Conservation (phyloP, 1,140 invertebrate genomes). For the Drosophila carrolli region DNA sequence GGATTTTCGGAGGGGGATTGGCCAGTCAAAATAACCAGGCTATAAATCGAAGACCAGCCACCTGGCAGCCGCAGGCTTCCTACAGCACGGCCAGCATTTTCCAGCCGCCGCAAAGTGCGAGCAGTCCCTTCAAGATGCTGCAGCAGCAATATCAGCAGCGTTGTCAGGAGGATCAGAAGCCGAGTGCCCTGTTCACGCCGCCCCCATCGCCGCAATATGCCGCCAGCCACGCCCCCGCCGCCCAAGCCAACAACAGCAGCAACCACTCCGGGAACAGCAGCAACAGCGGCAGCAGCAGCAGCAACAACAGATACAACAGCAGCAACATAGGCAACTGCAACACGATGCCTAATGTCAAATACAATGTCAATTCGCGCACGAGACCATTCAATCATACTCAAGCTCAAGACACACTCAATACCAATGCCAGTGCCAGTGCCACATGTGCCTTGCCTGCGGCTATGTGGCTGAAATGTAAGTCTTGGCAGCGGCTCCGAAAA, state of each 20-base stretch:
- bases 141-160: constrained; percentile 69
- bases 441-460: constrained; percentile 70
- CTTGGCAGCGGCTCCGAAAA: constrained; percentile 70
- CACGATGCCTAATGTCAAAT: constrained; percentile 71
- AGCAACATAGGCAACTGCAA: constrained; percentile 43
- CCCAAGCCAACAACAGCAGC: constrained; percentile 29
- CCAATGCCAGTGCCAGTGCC: constrained; percentile 64
- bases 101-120: constrained; percentile 42
- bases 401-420: constrained; percentile 81
- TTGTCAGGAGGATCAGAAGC: constrained; percentile 42
- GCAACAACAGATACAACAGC: constrained; percentile 11
- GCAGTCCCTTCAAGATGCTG: constrained; percentile 50
- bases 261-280: constrained; percentile 2
- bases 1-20: constrained; percentile 57
- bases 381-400: constrained; percentile 78
- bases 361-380: constrained; percentile 73
- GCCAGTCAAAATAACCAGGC: constrained; percentile 6
- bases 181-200: constrained; percentile 54
- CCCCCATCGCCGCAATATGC: constrained; percentile 61
- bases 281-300: constrained; percentile 3
- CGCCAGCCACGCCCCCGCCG: constrained; percentile 40
- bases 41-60: constrained; percentile 20
- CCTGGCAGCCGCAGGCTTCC: constrained; percentile 63
- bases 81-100: constrained; percentile 70
- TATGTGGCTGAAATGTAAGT: constrained; percentile 84